Evolutionary conservation across 2,113 vertebrate species (phyloP).

Genomic region (Leptocoma aspasia): DNA sequence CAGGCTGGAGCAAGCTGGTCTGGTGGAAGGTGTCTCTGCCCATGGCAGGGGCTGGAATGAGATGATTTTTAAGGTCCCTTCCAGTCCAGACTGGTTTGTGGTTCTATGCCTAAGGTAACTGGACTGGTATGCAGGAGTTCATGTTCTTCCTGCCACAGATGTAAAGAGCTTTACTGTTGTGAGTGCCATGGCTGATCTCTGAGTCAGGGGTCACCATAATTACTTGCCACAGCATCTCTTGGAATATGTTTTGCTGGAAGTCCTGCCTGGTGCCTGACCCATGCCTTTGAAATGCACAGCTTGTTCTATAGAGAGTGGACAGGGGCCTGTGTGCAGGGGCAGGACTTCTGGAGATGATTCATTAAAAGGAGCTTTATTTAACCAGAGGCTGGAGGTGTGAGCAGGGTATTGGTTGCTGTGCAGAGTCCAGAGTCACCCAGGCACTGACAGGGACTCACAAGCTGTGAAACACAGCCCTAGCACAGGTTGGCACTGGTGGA

Average conservation of each 20-base stretch:
- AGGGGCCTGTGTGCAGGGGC: background rate
- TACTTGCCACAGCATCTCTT: background rate
- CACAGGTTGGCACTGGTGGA: background rate
- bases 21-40: background rate
- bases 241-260: background rate
- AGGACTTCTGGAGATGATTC: background rate
- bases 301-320: background rate
- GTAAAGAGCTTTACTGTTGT: background rate
- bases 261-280: background rate
- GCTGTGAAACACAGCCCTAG: background rate
- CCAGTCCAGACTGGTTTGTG: background rate
- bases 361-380: conserved; percentile 9
- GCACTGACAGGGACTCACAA: background rate
- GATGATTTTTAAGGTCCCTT: background rate
- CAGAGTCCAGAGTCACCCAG: background rate
- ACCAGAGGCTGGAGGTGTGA: background rate
- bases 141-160: background rate
- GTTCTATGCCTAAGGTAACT: background rate
- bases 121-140: background rate
- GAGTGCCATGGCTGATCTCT: background rate
- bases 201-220: background rate
- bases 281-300: background rate
- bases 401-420: background rate
- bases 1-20: background rate
- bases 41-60: background rate